Percentiles rank a stretch among this genome's conserved stretches.
phyloP scores from a whole-genome alignment of 2,113 vertebrate genomes.

The Atractosteus spatula region DNA sequence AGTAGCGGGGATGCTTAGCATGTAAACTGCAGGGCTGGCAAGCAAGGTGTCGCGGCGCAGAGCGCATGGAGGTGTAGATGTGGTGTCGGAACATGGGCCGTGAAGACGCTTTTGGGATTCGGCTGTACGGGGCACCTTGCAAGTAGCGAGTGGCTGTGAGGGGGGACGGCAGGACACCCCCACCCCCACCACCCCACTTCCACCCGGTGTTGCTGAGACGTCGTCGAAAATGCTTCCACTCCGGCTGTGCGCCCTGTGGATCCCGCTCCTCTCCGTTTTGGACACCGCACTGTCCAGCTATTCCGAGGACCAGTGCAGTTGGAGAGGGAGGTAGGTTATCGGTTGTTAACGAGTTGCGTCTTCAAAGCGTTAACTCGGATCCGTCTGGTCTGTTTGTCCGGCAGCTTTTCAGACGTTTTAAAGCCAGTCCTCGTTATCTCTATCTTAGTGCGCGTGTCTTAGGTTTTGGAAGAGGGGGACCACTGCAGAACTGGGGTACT shows the following conservation, averaged over 20 bases:
- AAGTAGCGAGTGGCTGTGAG: background rate
- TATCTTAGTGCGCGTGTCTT: too few species aligned
- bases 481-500: too few species aligned
- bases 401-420: too few species aligned
- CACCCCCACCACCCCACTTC: background rate
- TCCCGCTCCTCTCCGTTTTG: constrained; percentile 53
- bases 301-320: constrained; percentile 78
- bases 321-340: constrained; percentile 78
- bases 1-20: background rate
- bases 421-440: too few species aligned
- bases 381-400: too few species aligned
- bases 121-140: background rate
- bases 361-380: too few species aligned
- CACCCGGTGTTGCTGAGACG: background rate
- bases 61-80: constrained; percentile 13
- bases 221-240: constrained; percentile 45
- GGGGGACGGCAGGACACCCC: too few species aligned
- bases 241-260: constrained; percentile 57
- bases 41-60: too few species aligned
- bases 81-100: constrained; percentile 43
- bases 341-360: too few species aligned
- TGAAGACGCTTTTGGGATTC: background rate
- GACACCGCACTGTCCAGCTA: constrained; percentile 51
- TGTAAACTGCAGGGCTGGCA: too few species aligned
- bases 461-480: too few species aligned